These are phyloP conservation scores for Callimorpha dominula DNA, from an alignment of 2,888 invertebrate genomes.

Conservation along the genomic window DNA sequence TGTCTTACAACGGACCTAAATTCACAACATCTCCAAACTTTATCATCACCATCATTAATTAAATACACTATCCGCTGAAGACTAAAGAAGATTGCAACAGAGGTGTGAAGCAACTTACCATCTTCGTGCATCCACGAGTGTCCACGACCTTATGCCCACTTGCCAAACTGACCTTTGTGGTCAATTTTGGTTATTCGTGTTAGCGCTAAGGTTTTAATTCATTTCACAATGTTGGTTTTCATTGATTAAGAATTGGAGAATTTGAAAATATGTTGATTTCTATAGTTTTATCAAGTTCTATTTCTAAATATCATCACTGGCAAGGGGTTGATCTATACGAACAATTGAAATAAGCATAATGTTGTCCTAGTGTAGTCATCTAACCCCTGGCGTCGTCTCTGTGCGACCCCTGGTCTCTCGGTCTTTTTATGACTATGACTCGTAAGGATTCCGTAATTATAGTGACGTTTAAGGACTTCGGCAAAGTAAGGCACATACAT, in stretches of 20 bases:
- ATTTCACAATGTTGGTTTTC: conserved; percentile 27
- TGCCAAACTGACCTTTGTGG: conserved; percentile 36
- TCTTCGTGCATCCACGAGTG: conserved; percentile 27
- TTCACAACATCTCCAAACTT: conserved; percentile 2
- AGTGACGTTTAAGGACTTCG: no score
- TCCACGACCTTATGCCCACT: conserved; percentile 33
- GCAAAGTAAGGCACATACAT: no score
- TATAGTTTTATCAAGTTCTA: no score
- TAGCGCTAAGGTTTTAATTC: conserved; percentile 13
- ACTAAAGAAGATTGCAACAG: conserved; percentile 28
- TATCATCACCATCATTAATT: conserved; percentile 20
- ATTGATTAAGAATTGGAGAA: neutral
- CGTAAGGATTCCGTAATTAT: no score
- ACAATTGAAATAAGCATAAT: no score
- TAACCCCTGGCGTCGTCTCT: no score
- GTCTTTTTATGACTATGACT: no score
- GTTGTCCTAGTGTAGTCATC: no score
- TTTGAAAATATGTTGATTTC: no score
- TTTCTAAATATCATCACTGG: no score
- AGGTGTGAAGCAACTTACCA: conserved; percentile 35
- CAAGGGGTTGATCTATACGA: no score
- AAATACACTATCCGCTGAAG: conserved; percentile 22
- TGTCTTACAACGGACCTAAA: conserved; percentile 8
- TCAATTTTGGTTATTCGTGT: conserved; percentile 25
- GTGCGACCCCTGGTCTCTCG: no score